Conservation (phyloP, 2,888 invertebrate genomes). For the Melanostoma scalare region DNA sequence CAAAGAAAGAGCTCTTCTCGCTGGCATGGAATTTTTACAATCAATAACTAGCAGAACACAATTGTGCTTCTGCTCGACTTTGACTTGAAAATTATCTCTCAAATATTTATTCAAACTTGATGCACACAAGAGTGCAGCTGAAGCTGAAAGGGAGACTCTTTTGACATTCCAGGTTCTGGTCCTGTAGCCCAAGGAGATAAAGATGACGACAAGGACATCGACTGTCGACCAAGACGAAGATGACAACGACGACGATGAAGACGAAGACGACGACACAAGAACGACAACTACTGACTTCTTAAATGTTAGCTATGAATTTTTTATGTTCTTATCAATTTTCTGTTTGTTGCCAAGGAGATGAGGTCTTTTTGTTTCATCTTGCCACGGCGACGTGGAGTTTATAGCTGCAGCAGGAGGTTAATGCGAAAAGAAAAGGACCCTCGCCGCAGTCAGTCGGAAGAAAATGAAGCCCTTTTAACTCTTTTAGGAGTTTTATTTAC, state of each 20-base stretch:
- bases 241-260: not conserved
- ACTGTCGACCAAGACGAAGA: not conserved
- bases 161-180: not conserved
- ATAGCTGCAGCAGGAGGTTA: constrained; percentile 4
- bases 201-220: constrained; percentile 16
- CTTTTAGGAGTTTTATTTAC: constrained; percentile 56
- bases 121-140: constrained; percentile 51
- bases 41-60: constrained; percentile 49
- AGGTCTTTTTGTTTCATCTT: constrained; percentile 13
- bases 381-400: not conserved
- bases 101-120: constrained; percentile 66
- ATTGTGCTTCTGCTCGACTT: constrained; percentile 36
- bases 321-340: constrained; percentile 69
- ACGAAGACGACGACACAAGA: not conserved
- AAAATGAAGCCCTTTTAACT: constrained; percentile 62
- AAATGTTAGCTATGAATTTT: constrained; percentile 67
- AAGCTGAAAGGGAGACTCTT: not conserved
- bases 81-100: constrained; percentile 64
- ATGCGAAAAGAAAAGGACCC: constrained; percentile 21
- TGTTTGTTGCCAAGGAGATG: constrained; percentile 58
- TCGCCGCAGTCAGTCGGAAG: constrained; percentile 39
- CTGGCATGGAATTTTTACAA: constrained; percentile 51
- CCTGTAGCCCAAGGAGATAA: constrained; percentile 2
- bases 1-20: not conserved
- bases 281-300: constrained; percentile 49